Conservation (phyloP, 2,113 vertebrate species). For the Dendrocopos noguchii region DNA sequence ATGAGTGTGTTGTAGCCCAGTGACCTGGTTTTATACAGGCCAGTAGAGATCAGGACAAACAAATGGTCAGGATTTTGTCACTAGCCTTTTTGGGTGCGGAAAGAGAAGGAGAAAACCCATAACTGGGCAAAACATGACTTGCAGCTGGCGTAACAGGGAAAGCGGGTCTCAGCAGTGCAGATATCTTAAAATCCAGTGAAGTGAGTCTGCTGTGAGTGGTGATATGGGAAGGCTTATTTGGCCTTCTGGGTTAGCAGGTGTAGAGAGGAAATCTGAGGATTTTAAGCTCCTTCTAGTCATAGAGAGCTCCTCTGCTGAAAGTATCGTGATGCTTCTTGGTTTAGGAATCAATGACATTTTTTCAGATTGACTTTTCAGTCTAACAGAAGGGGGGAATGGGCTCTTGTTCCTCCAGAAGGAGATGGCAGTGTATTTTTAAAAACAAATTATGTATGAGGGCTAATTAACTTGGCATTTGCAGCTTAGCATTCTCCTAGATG, state of each 20-base stretch:
- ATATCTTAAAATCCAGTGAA: not conserved
- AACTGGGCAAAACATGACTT: not conserved
- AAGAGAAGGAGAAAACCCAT: not conserved
- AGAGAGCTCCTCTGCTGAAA: not conserved
- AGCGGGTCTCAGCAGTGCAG: not conserved
- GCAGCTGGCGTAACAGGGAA: not conserved
- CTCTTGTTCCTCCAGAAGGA: conserved; percentile 10
- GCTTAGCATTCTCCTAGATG: conserved; percentile 9
- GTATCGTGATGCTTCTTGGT: not conserved
- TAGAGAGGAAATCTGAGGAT: not conserved
- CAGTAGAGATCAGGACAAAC: not conserved
- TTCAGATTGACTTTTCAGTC: not conserved
- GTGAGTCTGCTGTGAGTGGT: not conserved
- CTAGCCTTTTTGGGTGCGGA: not conserved
- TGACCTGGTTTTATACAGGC: not conserved
- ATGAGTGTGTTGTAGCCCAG: rapidly evolving
- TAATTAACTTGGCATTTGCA: conserved; percentile 68
- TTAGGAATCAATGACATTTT: not conserved
- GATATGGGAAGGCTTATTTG: not conserved
- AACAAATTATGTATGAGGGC: not conserved
- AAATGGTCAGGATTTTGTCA: not conserved
- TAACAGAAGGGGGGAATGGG: conserved; percentile 16
- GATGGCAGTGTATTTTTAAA: not conserved
- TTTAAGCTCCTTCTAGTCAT: not conserved
- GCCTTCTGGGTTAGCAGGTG: not conserved